Evolutionary conservation across 2,113 vertebrate genomes (phyloP).

Genomic region (Nanorana parkeri): DNA sequence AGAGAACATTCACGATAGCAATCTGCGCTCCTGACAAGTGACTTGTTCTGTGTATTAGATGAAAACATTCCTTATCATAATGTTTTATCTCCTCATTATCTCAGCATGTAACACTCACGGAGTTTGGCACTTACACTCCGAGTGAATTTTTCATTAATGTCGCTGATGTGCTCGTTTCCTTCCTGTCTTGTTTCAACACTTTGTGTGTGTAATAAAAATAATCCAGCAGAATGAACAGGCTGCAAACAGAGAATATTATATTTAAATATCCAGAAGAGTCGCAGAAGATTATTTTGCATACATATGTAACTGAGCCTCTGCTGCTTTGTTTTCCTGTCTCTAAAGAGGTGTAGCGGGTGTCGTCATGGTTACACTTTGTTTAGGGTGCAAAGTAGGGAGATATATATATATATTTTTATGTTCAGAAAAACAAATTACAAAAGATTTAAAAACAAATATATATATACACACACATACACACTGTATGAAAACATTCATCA

Average conservation of each 20-base stretch:
- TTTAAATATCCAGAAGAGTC: not conserved
- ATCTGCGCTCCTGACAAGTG: conserved; percentile 43
- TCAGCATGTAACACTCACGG: conserved; percentile 52
- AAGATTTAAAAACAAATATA: no score
- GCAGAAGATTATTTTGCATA: not conserved
- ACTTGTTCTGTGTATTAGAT: conserved; percentile 55
- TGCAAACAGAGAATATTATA: conserved; percentile 25
- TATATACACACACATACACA: no score
- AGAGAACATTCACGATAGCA: conserved; percentile 33
- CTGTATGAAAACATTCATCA: no score
- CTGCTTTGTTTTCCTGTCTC: not conserved
- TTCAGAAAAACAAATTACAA: not conserved
- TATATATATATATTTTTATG: not conserved
- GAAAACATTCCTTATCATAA: conserved; percentile 52
- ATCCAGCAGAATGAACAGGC: conserved; percentile 21
- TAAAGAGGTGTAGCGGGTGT: not conserved
- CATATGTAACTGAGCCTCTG: not conserved
- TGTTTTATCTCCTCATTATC: conserved; percentile 57
- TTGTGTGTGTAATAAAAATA: conserved; percentile 55
- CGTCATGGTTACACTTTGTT: not conserved
- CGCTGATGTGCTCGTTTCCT: conserved; percentile 17
- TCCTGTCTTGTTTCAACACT: conserved; percentile 45
- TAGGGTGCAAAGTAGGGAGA: not conserved
- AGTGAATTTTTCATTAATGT: conserved; percentile 56
- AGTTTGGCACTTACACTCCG: conserved; percentile 52